A percentile compares a stretch with the other conserved stretches of the same genome.
Evolutionary conservation across 1,140 invertebrate genomes (phyloP).

Genomic region (Diabrotica undecimpunctata): DNA sequence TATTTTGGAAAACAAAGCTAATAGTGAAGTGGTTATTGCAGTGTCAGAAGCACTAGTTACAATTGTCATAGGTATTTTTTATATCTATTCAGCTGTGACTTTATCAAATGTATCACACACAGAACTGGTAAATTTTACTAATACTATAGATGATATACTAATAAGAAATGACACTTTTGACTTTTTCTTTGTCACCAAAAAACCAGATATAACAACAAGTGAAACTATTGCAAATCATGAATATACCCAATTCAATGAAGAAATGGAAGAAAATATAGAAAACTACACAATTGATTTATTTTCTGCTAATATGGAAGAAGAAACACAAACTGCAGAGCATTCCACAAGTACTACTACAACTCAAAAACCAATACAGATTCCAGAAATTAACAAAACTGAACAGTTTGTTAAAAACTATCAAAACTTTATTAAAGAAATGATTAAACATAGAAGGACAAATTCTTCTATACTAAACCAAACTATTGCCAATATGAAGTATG

Average conservation of each 20-base stretch:
- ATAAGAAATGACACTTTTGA: constrained; percentile 4
- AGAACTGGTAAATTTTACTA: constrained; percentile 17
- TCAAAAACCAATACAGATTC: neutral
- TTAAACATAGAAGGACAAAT: constrained; percentile 20
- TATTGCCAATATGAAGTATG: constrained; percentile 8
- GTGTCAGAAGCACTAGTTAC: constrained; percentile 23
- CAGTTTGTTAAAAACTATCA: constrained; percentile 24
- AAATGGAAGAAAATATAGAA: constrained; percentile 13
- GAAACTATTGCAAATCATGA: constrained; percentile 8
- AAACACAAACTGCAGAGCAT: no score
- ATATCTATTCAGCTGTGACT: constrained; percentile 23
- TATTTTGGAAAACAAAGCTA: constrained; percentile 9
- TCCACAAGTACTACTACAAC: neutral
- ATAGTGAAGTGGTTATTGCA: constrained; percentile 12
- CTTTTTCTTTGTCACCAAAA: neutral
- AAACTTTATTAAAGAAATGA: constrained; percentile 17
- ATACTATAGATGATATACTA: constrained; percentile 12
- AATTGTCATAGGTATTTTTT: constrained; percentile 25
- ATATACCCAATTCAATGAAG: constrained; percentile 6
- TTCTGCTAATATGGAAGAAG: neutral
- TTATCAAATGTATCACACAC: constrained; percentile 8
- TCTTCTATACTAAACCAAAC: constrained; percentile 4
- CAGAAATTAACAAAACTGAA: constrained; percentile 12
- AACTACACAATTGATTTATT: constrained; percentile 1
- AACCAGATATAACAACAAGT: neutral